Evolutionary conservation across 2,888 invertebrate species (phyloP), one percentile per base, ranked within the genome.

Genomic region (Lordiphosa andalusiaca): DNA sequence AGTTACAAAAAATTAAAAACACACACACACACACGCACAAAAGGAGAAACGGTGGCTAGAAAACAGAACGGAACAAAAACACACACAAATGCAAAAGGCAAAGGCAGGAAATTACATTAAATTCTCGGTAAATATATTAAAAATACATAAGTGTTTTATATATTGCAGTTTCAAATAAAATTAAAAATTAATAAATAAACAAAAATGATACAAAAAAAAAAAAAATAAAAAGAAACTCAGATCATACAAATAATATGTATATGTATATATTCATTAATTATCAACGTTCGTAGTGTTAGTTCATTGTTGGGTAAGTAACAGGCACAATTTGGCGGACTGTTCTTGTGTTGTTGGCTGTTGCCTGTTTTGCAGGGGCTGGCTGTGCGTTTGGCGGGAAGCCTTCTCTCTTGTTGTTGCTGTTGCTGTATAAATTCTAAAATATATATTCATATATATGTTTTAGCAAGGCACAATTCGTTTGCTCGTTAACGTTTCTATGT

Each of bases 381-480:
- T 64, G 12, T 39, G 35, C 10, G 19, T 51, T 40, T 42, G 55
- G 40, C 39, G 64, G 25, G 25, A 7, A 25, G 25, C 63, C 48
- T 7, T 40, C 47, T 49, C 46, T 13, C 46, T 19, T 38, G 9
- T 49, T 41, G 12, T 23, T 33, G 21, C 35, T 42, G 53, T 38
- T 54, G 53, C 33, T 57, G 64, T 69, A 62, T 53, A 47, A 48
- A 64, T 42, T 48, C 50, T 60, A 54, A 47, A 40, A 61, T 41
- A 61, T 47, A 52, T 36, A n/a, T 51, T 41, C 33, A 21, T 61
- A 56, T 57, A 54, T 25, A 51, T 61, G 47, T 38, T 70, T 56
- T 71, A 69, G 73, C 69, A 83, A 81, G 84, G 77, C 84, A 78
- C 83, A 80, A 68, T 65, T 72, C 36, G 46, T 65, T 80, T 54